Percentiles rank a stretch among this genome's conserved stretches.
These are phyloP conservation scores for Temnopleurus reevesii DNA, from an alignment of 53 echinoderm and acorn worm genomes.

Conservation along the genomic window DNA sequence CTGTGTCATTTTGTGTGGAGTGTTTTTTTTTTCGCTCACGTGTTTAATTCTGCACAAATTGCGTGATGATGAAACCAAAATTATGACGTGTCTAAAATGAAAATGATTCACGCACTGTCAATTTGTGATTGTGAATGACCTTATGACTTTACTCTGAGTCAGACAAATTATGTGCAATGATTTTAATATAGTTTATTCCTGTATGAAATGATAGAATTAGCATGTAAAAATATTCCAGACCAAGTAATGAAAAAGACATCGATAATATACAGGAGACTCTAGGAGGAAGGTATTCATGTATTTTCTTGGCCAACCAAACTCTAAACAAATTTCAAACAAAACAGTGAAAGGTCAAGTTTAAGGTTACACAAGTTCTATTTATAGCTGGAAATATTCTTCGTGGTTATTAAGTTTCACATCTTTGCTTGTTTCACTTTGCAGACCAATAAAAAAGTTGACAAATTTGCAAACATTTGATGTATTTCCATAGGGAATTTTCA, in stretches of 20 bases:
- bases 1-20: neutral
- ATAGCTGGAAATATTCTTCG: neutral
- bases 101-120: neutral
- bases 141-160: too few species aligned
- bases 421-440: too few species aligned
- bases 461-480: neutral
- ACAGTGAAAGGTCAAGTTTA: neutral
- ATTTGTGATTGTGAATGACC: neutral
- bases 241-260: too few species aligned
- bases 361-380: constrained; percentile 1
- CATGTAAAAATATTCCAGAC: too few species aligned
- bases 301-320: too few species aligned
- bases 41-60: neutral
- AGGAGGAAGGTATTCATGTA: too few species aligned
- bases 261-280: too few species aligned
- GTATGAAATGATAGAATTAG: too few species aligned
- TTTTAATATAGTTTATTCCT: too few species aligned
- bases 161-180: too few species aligned
- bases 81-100: constrained; percentile 4
- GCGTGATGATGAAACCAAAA: neutral
- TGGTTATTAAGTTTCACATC: neutral
- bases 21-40: neutral
- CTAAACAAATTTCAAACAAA: too few species aligned
- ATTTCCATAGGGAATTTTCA: neutral
- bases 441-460: too few species aligned